Evolutionary conservation across 2,113 vertebrate species (phyloP).

Genomic region (Psittacus erithacus): DNA sequence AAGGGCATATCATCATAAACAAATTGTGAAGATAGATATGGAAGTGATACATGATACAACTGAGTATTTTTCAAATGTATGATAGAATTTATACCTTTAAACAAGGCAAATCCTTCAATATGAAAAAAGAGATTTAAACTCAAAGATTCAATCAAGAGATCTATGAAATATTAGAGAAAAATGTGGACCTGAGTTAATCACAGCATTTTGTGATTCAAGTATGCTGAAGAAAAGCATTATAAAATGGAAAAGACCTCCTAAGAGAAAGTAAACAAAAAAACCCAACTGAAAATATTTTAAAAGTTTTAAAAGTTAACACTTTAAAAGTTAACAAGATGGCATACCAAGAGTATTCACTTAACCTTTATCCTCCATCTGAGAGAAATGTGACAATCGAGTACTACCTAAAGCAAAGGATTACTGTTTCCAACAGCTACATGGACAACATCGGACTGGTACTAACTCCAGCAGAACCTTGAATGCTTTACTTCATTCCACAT

Average conservation of each 20-base stretch:
- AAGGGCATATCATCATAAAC: background rate
- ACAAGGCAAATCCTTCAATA: background rate
- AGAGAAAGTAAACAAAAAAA: background rate
- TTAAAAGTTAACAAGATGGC: background rate
- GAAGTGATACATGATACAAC: background rate
- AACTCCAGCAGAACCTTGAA: background rate
- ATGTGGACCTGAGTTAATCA: background rate
- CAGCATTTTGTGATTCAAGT: background rate
- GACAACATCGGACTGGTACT: rapidly evolving
- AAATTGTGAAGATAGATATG: background rate
- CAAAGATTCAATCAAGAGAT: background rate
- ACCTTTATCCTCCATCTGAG: background rate
- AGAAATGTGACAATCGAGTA: background rate
- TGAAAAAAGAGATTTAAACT: background rate
- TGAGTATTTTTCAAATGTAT: background rate
- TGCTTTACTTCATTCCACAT: background rate
- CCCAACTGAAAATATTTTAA: background rate
- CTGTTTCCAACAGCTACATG: background rate
- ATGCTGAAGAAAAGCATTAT: background rate
- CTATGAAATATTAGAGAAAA: background rate
- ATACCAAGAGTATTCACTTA: background rate
- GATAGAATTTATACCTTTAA: background rate
- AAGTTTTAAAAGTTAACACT: background rate
- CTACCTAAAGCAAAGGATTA: background rate
- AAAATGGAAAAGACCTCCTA: background rate